A percentile compares a stretch with the other conserved stretches of the same genome.
These are phyloP conservation scores for Drosophila ercepeae DNA, from an alignment of 1,140 invertebrate species.

Conservation along the genomic window DNA sequence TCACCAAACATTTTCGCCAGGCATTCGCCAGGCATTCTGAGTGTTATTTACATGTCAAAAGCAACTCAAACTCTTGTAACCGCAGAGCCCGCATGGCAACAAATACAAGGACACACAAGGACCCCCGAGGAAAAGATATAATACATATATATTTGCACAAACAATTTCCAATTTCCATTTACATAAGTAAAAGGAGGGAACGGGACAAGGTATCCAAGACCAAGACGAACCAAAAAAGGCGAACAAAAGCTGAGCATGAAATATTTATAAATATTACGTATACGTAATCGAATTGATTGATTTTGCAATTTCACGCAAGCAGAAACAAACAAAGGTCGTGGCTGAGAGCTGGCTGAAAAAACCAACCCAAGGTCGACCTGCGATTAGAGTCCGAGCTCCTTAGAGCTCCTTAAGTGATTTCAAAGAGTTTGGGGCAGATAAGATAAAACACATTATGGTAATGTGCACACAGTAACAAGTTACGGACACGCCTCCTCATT, in stretches of 20 bases:
- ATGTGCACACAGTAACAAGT: constrained; percentile 65
- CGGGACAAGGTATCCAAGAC: neutral
- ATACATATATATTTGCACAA: neutral
- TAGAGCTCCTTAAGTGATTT: constrained; percentile 67
- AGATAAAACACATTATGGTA: constrained; percentile 74
- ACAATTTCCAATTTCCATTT: constrained; percentile 30
- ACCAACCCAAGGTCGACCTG: neutral
- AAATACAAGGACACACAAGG: neutral
- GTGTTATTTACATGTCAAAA: constrained; percentile 66
- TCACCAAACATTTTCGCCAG: constrained; percentile 6
- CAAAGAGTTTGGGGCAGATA: constrained; percentile 19
- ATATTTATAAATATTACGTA: constrained; percentile 78
- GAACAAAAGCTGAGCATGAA: constrained; percentile 67
- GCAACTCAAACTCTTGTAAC: constrained; percentile 27
- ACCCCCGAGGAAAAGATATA: no score
- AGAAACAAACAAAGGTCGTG: constrained; percentile 45
- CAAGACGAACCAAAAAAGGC: constrained; percentile 23
- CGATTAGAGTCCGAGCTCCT: constrained; percentile 11
- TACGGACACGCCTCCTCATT: constrained; percentile 22
- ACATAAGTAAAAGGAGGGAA: constrained; percentile 36
- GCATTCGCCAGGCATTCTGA: constrained; percentile 13
- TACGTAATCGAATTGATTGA: constrained; percentile 79
- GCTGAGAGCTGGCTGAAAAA: neutral
- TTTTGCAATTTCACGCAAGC: constrained; percentile 75
- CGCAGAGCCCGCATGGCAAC: constrained; percentile 12